A percentile compares a stretch with the other conserved stretches of the same genome.
phyloP scores from a whole-genome alignment of 2,888 invertebrate species.

The Gryllus longicercus region DNA sequence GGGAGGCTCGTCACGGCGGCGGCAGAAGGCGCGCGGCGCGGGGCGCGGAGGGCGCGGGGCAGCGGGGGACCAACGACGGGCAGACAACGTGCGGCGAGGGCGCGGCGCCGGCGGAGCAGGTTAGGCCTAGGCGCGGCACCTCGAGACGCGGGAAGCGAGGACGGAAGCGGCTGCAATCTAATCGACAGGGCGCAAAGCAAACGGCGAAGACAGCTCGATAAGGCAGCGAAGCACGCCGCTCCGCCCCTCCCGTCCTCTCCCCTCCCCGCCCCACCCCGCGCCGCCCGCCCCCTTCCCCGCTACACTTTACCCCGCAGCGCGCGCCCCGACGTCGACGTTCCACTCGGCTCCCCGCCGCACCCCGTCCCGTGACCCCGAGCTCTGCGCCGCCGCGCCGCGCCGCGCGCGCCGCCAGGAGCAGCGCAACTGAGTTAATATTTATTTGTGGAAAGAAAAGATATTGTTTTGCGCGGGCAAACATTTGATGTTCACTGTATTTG shows the following conservation, averaged over 20 bases:
- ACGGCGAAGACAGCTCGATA: conserved; percentile 8
- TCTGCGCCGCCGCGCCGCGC: neutral
- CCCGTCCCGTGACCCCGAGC: neutral
- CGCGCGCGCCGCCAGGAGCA: neutral
- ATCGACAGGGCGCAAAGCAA: conserved; percentile 8
- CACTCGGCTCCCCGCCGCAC: neutral
- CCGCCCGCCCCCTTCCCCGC: neutral
- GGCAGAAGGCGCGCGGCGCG: neutral
- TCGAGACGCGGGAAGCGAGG: neutral
- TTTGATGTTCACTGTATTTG: neutral
- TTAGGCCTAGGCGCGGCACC: neutral
- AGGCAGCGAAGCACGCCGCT: neutral
- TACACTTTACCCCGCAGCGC: neutral
- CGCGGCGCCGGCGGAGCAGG: neutral
- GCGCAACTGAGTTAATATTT: conserved; percentile 1
- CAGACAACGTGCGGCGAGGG: neutral
- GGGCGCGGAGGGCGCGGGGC: neutral
- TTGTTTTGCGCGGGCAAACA: conserved; percentile 7
- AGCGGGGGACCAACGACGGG: neutral
- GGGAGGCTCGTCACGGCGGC: neutral
- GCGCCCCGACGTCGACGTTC: neutral
- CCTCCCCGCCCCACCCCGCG: neutral
- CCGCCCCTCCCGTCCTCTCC: neutral
- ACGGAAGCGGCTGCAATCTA: conserved; percentile 17
- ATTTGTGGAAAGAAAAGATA: neutral